A percentile compares a stretch with the other conserved stretches of the same genome.
Conservation (phyloP, 2,888 invertebrate genomes). For the Lasius platythorax region DNA sequence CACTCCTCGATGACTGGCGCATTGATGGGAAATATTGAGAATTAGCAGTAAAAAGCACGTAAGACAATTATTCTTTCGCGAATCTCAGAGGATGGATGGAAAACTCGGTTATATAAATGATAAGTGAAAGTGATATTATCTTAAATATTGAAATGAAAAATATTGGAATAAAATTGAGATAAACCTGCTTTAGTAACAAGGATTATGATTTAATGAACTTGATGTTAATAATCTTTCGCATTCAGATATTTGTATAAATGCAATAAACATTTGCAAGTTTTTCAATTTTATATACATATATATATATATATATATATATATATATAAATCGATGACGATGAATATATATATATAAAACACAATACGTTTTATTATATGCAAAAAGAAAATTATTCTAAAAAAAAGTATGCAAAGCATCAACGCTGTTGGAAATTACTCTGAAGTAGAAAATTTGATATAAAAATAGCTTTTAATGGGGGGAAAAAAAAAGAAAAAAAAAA, state of each 20-base stretch:
- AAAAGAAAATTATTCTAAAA: neutral
- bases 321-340: too few relatives aligned
- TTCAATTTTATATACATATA: neutral
- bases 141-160: neutral
- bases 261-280: neutral
- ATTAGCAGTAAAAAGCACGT: neutral
- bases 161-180: neutral
- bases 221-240: slow-evolving; percentile 23
- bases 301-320: too few relatives aligned
- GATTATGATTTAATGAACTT: slow-evolving; percentile 9
- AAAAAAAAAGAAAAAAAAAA: neutral
- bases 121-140: neutral
- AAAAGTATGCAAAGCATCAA: neutral
- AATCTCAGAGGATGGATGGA: neutral
- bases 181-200: neutral
- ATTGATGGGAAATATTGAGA: neutral
- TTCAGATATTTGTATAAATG: neutral
- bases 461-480: neutral
- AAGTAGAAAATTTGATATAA: neutral
- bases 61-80: neutral
- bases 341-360: neutral
- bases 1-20: neutral
- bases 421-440: neutral
- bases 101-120: neutral
- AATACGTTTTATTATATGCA: neutral